These are phyloP conservation scores for Chlorodrepanis virens DNA, from an alignment of 2,113 vertebrate genomes.

Conservation along the genomic window DNA sequence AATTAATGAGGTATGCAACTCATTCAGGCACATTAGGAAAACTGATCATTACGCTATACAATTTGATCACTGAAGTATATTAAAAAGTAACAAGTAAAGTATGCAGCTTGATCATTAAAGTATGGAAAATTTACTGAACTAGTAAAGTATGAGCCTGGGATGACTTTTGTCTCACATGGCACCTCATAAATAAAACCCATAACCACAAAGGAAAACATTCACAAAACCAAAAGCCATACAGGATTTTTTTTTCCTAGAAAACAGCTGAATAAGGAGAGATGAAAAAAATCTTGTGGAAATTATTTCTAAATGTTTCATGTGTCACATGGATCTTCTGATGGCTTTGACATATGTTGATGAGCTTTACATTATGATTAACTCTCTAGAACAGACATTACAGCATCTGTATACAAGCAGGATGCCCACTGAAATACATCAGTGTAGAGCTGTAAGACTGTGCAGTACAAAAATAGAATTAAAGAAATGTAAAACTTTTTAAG, in stretches of 20 bases:
- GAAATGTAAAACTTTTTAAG: neutral
- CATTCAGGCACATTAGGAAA: conserved; percentile 40
- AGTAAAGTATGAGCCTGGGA: conserved; percentile 44
- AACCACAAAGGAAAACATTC: conserved; percentile 50
- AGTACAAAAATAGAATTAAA: neutral
- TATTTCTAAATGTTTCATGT: neutral
- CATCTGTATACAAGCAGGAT: neutral
- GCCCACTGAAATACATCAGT: neutral
- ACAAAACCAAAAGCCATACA: neutral
- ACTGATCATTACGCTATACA: conserved; percentile 26
- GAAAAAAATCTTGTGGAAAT: neutral
- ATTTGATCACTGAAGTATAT: conserved; percentile 63
- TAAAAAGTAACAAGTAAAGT: conserved; percentile 61
- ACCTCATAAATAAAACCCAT: conserved; percentile 60
- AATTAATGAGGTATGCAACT: conserved; percentile 57
- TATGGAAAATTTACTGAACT: conserved; percentile 60
- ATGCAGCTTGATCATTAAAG: conserved; percentile 60
- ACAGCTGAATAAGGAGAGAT: neutral
- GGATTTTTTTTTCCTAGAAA: conserved; percentile 1
- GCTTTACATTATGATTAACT: neutral
- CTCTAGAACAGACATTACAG: neutral
- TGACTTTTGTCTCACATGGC: conserved; percentile 57
- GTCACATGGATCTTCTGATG: neutral
- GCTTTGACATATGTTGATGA: conserved; percentile 2
- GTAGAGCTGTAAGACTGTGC: neutral